Percentiles rank a stretch among this genome's conserved stretches.
Evolutionary conservation across 1,140 invertebrate species (phyloP).

Genomic region (Archivesica marissinica): DNA sequence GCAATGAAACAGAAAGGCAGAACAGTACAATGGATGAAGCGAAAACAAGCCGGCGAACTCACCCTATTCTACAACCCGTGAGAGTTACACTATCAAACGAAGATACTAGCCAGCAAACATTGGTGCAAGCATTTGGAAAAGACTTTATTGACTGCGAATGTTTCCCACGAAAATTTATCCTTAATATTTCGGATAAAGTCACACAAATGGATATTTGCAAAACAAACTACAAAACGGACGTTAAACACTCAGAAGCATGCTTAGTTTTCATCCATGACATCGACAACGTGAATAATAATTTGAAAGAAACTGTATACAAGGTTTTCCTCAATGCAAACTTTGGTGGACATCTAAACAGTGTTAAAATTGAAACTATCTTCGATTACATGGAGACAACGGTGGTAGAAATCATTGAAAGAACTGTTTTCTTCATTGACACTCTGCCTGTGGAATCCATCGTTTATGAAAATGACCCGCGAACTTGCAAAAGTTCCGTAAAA

Average conservation of each 20-base stretch:
- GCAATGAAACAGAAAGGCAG: neutral
- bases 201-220: neutral
- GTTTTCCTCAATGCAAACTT: conserved; percentile 36
- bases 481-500: neutral
- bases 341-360: neutral
- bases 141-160: conserved; percentile 32
- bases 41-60: neutral
- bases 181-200: conserved; percentile 38
- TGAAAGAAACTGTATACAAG: conserved; percentile 48
- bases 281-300: conserved; percentile 56
- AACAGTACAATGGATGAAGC: no score
- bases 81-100: conserved; percentile 23
- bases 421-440: conserved; percentile 55
- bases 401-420: conserved; percentile 53
- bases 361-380: conserved; percentile 57
- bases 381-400: conserved; percentile 59
- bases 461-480: neutral
- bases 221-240: neutral
- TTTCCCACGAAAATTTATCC: conserved; percentile 57
- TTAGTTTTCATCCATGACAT: conserved; percentile 50
- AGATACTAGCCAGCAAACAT: neutral
- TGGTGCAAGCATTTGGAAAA: conserved; percentile 17
- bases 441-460: conserved; percentile 35
- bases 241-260: neutral
- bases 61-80: conserved; percentile 1